A percentile compares a stretch with the other conserved stretches of the same genome.
Evolutionary conservation across 2,888 invertebrate species (phyloP).

Genomic region (Pristionchus entomophagus): DNA sequence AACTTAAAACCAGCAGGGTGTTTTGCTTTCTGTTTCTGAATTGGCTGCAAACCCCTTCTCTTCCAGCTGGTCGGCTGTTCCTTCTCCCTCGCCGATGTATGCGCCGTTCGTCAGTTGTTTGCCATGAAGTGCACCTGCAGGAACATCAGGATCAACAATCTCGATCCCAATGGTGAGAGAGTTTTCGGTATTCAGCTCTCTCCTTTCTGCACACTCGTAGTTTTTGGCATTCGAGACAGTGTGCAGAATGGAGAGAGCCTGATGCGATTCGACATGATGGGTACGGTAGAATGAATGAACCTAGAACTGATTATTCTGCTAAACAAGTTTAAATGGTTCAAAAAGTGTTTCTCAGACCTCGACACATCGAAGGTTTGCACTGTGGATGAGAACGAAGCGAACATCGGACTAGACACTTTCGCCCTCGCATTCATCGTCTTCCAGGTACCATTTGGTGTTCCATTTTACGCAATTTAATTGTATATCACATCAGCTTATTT

Average conservation of each 20-base stretch:
- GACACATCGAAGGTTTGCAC: too few relatives aligned
- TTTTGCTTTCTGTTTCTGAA: background rate
- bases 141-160: background rate
- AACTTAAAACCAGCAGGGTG: background rate
- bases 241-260: too few relatives aligned
- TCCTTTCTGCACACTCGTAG: too few relatives aligned
- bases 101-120: constrained; percentile 31
- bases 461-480: too few relatives aligned
- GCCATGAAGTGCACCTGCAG: constrained; percentile 27
- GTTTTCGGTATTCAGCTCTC: too few relatives aligned
- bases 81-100: background rate
- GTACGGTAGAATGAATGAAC: too few relatives aligned
- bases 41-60: background rate
- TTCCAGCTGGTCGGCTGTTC: constrained; percentile 40
- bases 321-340: too few relatives aligned
- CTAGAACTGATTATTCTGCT: too few relatives aligned
- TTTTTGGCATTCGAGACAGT: too few relatives aligned
- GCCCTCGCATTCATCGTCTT: constrained; percentile 94
- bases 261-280: too few relatives aligned
- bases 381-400: constrained; percentile 87
- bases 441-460: constrained; percentile 80
- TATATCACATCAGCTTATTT: too few relatives aligned
- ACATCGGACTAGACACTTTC: constrained; percentile 93
- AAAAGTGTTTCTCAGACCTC: too few relatives aligned
- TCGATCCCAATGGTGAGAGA: constrained; percentile 6